phyloP scores from a whole-genome alignment of 2,888 invertebrate genomes.

The Trachelus tabidus region DNA sequence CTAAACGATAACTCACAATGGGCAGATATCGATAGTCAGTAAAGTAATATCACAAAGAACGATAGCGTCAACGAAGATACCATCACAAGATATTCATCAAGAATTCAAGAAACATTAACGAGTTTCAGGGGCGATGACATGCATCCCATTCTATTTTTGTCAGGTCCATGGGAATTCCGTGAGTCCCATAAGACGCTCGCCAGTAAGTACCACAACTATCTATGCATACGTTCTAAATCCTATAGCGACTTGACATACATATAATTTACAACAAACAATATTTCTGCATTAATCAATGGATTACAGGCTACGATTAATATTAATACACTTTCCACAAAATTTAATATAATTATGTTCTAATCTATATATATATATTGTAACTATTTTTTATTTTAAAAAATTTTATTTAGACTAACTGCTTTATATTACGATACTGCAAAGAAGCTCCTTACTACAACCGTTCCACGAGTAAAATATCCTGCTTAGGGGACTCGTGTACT shows the following conservation, averaged over 20 bases:
- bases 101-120: not conserved
- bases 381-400: too few relatives aligned
- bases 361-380: not conserved
- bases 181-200: not conserved
- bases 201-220: not conserved
- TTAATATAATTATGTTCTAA: not conserved
- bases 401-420: not conserved
- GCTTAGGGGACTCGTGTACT: too few relatives aligned
- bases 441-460: not conserved
- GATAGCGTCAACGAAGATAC: not conserved
- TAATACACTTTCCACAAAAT: not conserved
- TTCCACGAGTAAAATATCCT: too few relatives aligned
- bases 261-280: not conserved
- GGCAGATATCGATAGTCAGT: not conserved
- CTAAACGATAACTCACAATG: not conserved
- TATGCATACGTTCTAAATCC: not conserved
- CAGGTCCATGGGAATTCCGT: not conserved
- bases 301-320: not conserved
- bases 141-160: not conserved
- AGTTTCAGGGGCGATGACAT: not conserved
- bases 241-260: not conserved
- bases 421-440: not conserved
- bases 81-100: not conserved
- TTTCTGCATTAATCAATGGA: not conserved
- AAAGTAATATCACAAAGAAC: not conserved